Base-by-base conservation (phyloP, 2,113 vertebrate genomes). In the Pogonocichla stellata region DNA sequence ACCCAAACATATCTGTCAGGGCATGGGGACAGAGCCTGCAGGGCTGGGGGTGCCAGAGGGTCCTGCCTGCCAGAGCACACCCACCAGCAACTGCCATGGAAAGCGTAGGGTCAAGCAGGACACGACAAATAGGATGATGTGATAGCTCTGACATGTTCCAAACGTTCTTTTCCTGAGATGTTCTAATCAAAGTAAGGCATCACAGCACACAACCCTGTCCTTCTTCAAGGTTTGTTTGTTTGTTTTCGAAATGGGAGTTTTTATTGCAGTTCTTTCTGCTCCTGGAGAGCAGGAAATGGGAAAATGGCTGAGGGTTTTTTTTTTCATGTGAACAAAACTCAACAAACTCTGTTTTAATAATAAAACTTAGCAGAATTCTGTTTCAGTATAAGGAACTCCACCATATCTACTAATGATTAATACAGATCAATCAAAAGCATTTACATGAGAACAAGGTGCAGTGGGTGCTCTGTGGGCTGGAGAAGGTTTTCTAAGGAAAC, bases 191-290 rank as follows among this genome's bases (percentile, higher is more conserved):
- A 82, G 38, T 20, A 34, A 61, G 50, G 3, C 23, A 65, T 42
- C 4, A 4, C 14, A 36, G n/a, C 4, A 5, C 7, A 33, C 14
- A 38, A 2, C 14, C 14, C 15, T n/a, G 8, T 42, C 17, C 2
- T 57, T 82, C 80, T 45, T 9, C 26, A 28, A 50, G 26, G 4
- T 26, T 51, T 9, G 20, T 16, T 51, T 9, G 20, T 16, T 51
- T 78, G 34, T 31, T 57, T 90, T 40, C 29, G 1, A 50, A 86
- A 56, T 47, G 6, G 19, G 14, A 34, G 5, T 5, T 67, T 73
- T 72, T 51, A 19, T 67, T 66, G 19, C 9, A 14, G 38, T 45
- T 88, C 26, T 79, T 14, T 56, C 36, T 5, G 5, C 19, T 5
- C 4, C 16, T 12, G 9, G 24, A 71, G 20, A 80, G 15, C 20